These are phyloP conservation scores for Vanessa cardui DNA, from an alignment of 2,888 invertebrate genomes.

Conservation along the genomic window DNA sequence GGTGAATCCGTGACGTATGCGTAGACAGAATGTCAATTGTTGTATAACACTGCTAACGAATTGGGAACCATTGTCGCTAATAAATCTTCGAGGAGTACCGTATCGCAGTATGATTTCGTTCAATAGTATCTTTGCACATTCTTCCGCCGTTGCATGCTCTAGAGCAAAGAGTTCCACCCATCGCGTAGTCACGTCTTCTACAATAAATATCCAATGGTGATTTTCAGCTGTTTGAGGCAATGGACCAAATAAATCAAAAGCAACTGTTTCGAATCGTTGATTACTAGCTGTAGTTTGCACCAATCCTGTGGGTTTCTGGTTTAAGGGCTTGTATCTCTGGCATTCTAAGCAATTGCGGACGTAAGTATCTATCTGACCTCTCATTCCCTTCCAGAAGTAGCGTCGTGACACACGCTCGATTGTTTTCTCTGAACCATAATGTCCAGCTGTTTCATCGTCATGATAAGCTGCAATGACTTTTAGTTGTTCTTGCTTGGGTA, in stretches of 20 bases:
- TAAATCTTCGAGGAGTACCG: constrained; percentile 34
- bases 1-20: constrained; percentile 44
- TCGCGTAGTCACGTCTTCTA: constrained; percentile 37
- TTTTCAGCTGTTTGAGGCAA: constrained; percentile 31
- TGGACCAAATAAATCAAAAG: constrained; percentile 43
- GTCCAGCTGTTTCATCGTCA: constrained; percentile 34
- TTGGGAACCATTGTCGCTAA: constrained; percentile 40
- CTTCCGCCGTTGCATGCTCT: constrained; percentile 46
- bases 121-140: constrained; percentile 45
- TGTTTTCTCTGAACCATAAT: constrained; percentile 17
- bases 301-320: constrained; percentile 37
- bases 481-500: neutral
- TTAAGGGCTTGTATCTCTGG: constrained; percentile 38
- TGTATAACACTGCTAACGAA: constrained; percentile 40
- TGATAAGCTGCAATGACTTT: constrained; percentile 12
- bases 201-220: constrained; percentile 42
- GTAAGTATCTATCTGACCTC: constrained; percentile 40
- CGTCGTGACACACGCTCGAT: neutral
- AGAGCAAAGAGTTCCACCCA: constrained; percentile 55
- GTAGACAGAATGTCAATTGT: constrained; percentile 41
- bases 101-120: constrained; percentile 46
- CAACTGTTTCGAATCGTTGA: constrained; percentile 37
- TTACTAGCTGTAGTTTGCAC: constrained; percentile 29
- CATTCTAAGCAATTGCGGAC: constrained; percentile 29
- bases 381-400: constrained; percentile 33